Evolutionary conservation across 2,113 vertebrate species (phyloP).

Genomic region (Callospermophilus lateralis): DNA sequence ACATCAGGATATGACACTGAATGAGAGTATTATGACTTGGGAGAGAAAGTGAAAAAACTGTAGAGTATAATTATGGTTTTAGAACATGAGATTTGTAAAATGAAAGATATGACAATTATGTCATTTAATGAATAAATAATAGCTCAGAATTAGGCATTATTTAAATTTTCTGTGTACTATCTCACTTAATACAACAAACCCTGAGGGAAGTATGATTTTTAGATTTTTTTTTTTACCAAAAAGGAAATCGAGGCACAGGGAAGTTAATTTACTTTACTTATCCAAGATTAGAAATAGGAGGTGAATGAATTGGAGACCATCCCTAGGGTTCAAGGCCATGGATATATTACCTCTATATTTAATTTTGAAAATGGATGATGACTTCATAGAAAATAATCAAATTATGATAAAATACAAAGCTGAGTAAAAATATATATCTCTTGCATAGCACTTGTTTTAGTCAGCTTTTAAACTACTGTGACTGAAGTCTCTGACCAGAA

Average conservation of each 20-base stretch:
- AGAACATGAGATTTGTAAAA: not conserved
- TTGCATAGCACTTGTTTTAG: not conserved
- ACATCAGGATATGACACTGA: not conserved
- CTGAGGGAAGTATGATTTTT: not conserved
- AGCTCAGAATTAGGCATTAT: not conserved
- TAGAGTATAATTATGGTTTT: not conserved
- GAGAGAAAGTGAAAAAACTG: not conserved
- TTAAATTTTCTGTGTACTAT: not conserved
- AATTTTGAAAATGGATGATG: conserved; percentile 34
- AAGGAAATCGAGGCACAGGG: not conserved
- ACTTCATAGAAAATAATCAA: conserved; percentile 38
- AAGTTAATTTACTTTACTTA: not conserved
- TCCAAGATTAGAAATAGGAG: not conserved
- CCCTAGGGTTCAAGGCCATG: not conserved
- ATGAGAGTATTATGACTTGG: not conserved
- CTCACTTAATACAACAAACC: not conserved
- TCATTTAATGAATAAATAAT: conserved; percentile 26
- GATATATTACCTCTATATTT: not conserved
- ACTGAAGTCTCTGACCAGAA: no score
- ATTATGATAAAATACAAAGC: conserved; percentile 14
- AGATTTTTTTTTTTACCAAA: conserved; percentile 45
- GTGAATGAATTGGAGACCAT: not conserved
- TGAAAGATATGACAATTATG: conserved; percentile 7
- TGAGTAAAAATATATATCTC: conserved; percentile 18
- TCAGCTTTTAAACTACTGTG: no score